Conservation (phyloP, 2,113 vertebrate species). For the Condylura cristata region DNA sequence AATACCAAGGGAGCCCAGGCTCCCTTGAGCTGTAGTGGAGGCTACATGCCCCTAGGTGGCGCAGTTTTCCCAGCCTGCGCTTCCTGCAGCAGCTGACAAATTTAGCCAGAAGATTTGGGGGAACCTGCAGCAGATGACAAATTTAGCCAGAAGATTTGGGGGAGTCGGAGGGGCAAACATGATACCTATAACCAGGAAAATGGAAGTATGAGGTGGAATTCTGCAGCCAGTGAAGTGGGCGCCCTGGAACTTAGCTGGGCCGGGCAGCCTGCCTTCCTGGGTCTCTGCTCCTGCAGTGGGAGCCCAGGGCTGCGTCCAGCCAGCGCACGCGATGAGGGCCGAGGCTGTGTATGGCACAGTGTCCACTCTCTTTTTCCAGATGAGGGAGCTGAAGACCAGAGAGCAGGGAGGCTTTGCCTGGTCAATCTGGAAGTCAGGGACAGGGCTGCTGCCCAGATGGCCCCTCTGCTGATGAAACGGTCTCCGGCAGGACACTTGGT, state of each 20-base stretch:
- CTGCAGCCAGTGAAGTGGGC: neutral
- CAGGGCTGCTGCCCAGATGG: neutral
- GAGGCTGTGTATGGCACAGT: neutral
- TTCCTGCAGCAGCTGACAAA: neutral
- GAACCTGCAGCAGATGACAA: neutral
- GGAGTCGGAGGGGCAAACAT: neutral
- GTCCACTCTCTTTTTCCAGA: neutral
- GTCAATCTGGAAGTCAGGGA: neutral
- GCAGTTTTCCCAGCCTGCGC: constrained; percentile 46
- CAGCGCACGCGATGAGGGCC: too few species aligned
- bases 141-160: neutral
- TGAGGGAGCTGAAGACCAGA: neutral
- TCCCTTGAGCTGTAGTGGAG: neutral
- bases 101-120: neutral
- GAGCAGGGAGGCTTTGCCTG: neutral
- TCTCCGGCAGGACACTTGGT: neutral
- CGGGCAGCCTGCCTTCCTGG: neutral
- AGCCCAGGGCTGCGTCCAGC: neutral
- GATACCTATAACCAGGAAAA: neutral
- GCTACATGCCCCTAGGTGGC: constrained; percentile 62
- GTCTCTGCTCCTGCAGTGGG: neutral
- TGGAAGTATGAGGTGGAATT: neutral
- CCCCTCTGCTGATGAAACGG: neutral
- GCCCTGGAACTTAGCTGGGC: neutral
- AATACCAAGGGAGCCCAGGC: neutral